Evolutionary conservation across 1,140 invertebrate species (phyloP).

Genomic region (Drosophila ogumai): DNA sequence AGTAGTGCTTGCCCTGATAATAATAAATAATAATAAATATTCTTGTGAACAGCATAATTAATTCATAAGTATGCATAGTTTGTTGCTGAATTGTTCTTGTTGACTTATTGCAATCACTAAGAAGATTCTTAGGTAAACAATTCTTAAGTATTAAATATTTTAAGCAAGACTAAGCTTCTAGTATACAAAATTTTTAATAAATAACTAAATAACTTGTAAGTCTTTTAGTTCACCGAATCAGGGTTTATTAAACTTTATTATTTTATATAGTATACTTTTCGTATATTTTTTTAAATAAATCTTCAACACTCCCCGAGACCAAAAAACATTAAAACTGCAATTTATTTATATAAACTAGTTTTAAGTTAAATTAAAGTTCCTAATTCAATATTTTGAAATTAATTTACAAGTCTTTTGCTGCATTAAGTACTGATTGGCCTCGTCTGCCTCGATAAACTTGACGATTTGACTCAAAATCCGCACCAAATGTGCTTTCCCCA

Average conservation of each 20-base stretch:
- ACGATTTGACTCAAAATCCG: constrained; percentile 43
- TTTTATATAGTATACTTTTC: background rate
- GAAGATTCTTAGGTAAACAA: background rate
- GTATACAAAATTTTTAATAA: too few species aligned
- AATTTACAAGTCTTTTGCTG: background rate
- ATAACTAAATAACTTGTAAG: too few species aligned
- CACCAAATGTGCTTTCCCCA: constrained; percentile 22
- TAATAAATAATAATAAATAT: constrained; percentile 1
- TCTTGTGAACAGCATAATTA: background rate
- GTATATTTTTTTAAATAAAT: background rate
- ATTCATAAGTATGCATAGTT: background rate
- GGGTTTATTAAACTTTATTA: accelerated
- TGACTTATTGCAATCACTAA: background rate
- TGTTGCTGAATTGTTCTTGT: background rate
- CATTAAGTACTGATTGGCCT: constrained; percentile 16
- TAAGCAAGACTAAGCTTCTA: background rate
- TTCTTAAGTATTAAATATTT: background rate
- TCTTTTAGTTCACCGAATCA: background rate
- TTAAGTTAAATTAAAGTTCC: background rate
- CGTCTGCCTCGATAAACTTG: constrained; percentile 35
- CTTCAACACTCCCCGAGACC: background rate
- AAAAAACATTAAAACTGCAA: too few species aligned
- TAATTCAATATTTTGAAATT: background rate
- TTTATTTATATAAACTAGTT: background rate
- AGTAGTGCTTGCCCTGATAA: background rate